Evolutionary conservation across 2,888 invertebrate species (phyloP).

Genomic region (Arrhopalites spinosus): DNA sequence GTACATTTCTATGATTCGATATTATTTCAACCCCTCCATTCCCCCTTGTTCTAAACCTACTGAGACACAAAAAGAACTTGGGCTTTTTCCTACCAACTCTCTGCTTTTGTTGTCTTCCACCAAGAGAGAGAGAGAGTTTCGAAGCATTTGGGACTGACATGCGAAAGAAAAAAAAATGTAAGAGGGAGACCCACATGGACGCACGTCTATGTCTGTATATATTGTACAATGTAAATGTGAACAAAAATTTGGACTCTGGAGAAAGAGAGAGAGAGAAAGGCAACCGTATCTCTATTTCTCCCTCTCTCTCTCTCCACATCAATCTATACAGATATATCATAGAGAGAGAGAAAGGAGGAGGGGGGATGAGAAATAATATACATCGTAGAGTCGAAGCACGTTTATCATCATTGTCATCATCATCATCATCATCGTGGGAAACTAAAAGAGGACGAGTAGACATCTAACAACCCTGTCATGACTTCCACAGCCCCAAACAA

Average conservation of each 20-base stretch:
- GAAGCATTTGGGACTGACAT: constrained; percentile 17
- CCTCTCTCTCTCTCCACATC: background rate
- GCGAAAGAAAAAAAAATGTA: background rate
- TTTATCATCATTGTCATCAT: constrained; percentile 42
- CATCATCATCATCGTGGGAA: constrained; percentile 30
- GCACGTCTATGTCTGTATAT: too few species aligned
- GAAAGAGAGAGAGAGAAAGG: background rate
- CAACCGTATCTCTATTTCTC: too few species aligned
- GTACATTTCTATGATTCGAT: constrained; percentile 16
- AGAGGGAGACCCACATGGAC: too few species aligned
- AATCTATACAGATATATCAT: background rate
- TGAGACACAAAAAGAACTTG: background rate
- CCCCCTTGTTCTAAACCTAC: constrained; percentile 18
- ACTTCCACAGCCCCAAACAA: constrained; percentile 7
- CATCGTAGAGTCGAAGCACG: constrained; percentile 30
- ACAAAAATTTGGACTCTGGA: background rate
- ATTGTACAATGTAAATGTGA: too few species aligned
- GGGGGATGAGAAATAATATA: background rate
- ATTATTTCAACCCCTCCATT: background rate
- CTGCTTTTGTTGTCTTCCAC: background rate
- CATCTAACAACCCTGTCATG: constrained; percentile 27
- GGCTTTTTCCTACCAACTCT: background rate
- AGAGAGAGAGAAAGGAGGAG: background rate
- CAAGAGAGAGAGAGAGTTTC: background rate
- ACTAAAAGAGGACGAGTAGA: constrained; percentile 7